A percentile compares a stretch with the other conserved stretches of the same genome.
These are phyloP conservation scores for Pampusana beccarii DNA, from an alignment of 2,113 vertebrate species.

Conservation along the genomic window DNA sequence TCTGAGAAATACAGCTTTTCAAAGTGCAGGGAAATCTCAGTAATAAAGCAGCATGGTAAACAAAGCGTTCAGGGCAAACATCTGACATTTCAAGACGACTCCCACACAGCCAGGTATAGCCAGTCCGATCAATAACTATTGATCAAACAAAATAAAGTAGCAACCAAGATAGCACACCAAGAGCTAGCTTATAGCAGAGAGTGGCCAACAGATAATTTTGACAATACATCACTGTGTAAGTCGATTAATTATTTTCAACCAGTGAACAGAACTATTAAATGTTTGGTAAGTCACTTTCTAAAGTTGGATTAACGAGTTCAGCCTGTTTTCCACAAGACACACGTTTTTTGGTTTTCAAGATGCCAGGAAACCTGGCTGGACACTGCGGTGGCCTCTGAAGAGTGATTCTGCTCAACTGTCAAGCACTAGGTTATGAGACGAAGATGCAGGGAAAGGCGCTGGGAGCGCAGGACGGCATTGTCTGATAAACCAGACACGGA, in stretches of 20 bases:
- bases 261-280: neutral
- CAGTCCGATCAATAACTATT: neutral
- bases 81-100: fast-evolving
- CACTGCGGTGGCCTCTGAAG: fast-evolving
- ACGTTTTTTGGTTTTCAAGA: fast-evolving
- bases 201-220: fast-evolving
- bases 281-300: neutral
- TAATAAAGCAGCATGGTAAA: neutral
- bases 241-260: neutral
- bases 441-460: fast-evolving
- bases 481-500: fast-evolving
- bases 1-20: neutral
- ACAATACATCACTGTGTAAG: fast-evolving
- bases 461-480: fast-evolving
- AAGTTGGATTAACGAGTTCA: neutral
- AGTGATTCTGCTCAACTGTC: fast-evolving
- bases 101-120: neutral
- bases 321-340: neutral
- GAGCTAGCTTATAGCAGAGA: neutral
- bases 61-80: neutral
- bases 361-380: neutral
- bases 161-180: neutral
- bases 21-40: neutral
- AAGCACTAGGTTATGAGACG: fast-evolving
- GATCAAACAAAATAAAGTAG: neutral